Conservation (phyloP, 2,113 vertebrate species). For the Chloroceryle aenea region DNA sequence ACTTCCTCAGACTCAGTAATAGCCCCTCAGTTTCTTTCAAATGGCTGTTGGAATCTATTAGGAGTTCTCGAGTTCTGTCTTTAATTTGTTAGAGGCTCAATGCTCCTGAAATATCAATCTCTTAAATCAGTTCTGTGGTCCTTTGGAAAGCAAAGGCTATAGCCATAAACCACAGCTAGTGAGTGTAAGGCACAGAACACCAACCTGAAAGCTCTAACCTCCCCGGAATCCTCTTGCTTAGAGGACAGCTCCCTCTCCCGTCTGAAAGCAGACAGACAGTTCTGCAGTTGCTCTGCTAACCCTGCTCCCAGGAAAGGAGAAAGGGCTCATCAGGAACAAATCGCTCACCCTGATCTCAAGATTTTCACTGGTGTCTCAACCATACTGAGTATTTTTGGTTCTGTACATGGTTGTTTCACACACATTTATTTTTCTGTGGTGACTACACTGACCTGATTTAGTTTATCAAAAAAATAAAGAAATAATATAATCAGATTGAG, state of each 20-base stretch:
- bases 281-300: not conserved
- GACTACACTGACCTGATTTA: not conserved
- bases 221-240: not conserved
- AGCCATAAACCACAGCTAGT: not conserved
- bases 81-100: not conserved
- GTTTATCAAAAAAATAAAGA: not conserved
- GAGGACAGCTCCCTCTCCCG: constrained; percentile 40
- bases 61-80: not conserved
- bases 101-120: not conserved
- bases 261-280: constrained; percentile 6
- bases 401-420: not conserved
- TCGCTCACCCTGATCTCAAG: not conserved
- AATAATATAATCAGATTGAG: not conserved
- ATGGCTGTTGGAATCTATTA: not conserved
- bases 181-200: not conserved
- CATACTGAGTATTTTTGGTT: not conserved
- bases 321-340: not conserved
- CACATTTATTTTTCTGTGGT: not conserved
- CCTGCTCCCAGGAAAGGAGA: rapidly evolving
- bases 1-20: not conserved
- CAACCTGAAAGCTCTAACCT: not conserved
- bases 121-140: not conserved
- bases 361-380: not conserved
- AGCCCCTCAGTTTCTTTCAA: not conserved
- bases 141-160: not conserved